phyloP scores from a whole-genome alignment of 2,113 vertebrate genomes.

The Cathartes aura region DNA sequence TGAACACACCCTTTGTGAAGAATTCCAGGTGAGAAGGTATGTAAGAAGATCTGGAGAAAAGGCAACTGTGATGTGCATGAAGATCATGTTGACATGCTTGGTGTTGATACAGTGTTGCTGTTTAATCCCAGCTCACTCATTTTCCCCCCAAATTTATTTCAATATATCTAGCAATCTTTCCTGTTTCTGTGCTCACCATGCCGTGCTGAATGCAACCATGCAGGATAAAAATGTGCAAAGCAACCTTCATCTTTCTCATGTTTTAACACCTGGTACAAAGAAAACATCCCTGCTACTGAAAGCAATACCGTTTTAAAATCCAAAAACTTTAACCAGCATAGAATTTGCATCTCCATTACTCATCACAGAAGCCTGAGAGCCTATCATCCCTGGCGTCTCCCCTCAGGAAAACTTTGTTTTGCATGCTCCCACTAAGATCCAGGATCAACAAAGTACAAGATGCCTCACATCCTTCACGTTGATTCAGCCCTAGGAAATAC shows the following conservation, averaged over 20 bases:
- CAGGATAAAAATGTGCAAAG: neutral
- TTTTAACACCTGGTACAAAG: neutral
- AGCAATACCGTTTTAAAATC: neutral
- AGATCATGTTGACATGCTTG: neutral
- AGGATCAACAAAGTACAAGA: neutral
- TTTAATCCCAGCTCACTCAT: neutral
- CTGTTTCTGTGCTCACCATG: neutral
- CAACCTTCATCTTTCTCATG: neutral
- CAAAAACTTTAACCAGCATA: neutral
- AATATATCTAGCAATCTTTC: neutral
- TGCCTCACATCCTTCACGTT: neutral
- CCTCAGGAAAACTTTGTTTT: neutral
- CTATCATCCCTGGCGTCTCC: neutral
- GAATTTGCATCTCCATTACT: neutral
- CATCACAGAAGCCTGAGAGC: neutral
- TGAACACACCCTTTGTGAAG: neutral
- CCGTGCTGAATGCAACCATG: neutral
- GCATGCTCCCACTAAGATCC: neutral
- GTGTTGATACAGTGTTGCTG: neutral
- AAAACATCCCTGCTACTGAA: neutral
- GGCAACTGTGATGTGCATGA: neutral
- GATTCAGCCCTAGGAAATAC: neutral
- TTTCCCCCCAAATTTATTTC: neutral
- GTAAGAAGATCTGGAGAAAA: neutral
- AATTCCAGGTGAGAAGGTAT: neutral